Evolutionary conservation across 2,888 invertebrate genomes (phyloP).

Genomic region (Villa cingulata): DNA sequence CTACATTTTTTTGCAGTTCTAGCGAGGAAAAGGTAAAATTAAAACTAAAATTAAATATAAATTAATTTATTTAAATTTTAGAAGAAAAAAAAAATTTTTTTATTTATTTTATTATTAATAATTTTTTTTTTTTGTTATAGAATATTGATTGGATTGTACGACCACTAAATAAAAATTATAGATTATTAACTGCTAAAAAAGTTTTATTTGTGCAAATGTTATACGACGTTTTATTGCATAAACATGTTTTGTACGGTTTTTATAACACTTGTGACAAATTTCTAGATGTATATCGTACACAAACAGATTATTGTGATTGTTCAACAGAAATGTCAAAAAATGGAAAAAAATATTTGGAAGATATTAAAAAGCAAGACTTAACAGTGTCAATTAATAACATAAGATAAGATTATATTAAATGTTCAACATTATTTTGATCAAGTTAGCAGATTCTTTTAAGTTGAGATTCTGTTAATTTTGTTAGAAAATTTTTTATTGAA

Average conservation of each 20-base stretch:
- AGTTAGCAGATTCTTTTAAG: too few species aligned
- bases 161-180: conserved; percentile 14
- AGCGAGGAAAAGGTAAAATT: conserved; percentile 8
- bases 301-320: too few species aligned
- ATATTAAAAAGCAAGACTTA: too few species aligned
- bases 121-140: background rate
- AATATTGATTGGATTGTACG: conserved; percentile 13
- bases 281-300: conserved; percentile 16
- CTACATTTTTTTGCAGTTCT: conserved; percentile 16
- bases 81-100: background rate
- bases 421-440: too few species aligned
- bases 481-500: too few species aligned
- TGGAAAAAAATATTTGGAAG: too few species aligned
- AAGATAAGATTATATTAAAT: too few species aligned
- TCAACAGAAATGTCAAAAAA: too few species aligned
- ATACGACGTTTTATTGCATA: conserved; percentile 21
- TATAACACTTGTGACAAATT: conserved; percentile 20
- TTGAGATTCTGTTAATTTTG: too few species aligned
- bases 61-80: background rate
- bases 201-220: conserved; percentile 20
- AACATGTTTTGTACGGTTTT: conserved; percentile 21
- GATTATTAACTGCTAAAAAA: conserved; percentile 18
- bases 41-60: too few species aligned
- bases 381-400: too few species aligned
- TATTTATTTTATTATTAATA: background rate